These are phyloP conservation scores for Pocillopora verrucosa DNA, from an alignment of 64 coral and sea anemone species.

Conservation along the genomic window DNA sequence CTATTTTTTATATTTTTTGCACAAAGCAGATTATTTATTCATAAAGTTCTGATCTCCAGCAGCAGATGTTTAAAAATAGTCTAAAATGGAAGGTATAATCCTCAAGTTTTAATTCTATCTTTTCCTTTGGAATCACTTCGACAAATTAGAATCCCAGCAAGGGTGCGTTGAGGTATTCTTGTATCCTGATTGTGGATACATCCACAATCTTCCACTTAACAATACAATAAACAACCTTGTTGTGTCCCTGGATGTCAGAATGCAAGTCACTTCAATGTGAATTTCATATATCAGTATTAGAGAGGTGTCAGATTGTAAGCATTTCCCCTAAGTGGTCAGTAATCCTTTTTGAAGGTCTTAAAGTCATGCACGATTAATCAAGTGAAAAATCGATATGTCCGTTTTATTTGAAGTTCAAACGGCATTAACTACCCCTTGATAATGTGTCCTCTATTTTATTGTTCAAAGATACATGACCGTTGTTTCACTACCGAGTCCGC, in stretches of 20 bases:
- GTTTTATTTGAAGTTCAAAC: too few relatives aligned
- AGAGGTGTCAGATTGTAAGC: background rate
- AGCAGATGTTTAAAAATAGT: background rate
- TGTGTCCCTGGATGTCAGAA: too few relatives aligned
- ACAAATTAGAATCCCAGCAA: background rate
- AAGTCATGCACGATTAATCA: background rate
- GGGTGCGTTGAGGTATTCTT: background rate
- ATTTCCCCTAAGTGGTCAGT: background rate
- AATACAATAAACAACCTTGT: too few relatives aligned
- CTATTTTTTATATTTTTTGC: background rate
- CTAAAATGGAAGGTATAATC: background rate
- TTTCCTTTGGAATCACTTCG: background rate
- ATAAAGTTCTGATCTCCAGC: background rate
- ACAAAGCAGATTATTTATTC: constrained; percentile 10
- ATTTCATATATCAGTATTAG: too few relatives aligned
- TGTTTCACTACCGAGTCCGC: too few relatives aligned
- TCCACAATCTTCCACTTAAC: background rate
- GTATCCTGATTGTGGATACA: background rate
- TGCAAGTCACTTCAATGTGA: too few relatives aligned
- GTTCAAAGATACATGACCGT: too few relatives aligned
- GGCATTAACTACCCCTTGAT: too few relatives aligned
- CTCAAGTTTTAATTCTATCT: background rate
- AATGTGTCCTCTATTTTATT: too few relatives aligned
- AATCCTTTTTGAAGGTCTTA: background rate
- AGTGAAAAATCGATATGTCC: background rate